Evolutionary conservation across 2,113 vertebrate genomes (phyloP).

Genomic region (Sinocyclocheilus maitianheensis): DNA sequence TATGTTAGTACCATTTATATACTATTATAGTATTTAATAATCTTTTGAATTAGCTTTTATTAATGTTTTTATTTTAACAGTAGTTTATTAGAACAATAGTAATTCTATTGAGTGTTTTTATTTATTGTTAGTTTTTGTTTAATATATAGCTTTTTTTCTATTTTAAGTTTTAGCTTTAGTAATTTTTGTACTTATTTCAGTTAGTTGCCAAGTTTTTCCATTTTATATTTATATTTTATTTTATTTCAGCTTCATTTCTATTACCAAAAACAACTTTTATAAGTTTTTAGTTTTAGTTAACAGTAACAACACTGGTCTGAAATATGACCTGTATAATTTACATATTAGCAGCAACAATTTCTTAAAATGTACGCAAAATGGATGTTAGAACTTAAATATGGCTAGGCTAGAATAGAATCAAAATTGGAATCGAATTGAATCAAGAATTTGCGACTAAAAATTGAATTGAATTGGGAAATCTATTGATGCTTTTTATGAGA

Average conservation of each 20-base stretch:
- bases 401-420: too few species aligned
- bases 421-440: background rate
- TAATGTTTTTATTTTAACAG: too few species aligned
- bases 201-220: background rate
- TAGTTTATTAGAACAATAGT: too few species aligned
- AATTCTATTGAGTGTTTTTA: too few species aligned
- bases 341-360: background rate
- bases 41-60: too few species aligned
- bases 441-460: background rate
- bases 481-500: background rate
- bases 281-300: background rate
- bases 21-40: background rate
- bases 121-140: too few species aligned
- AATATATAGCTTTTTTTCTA: too few species aligned
- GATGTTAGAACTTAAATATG: background rate
- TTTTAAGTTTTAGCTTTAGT: background rate
- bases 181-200: background rate
- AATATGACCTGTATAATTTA: background rate
- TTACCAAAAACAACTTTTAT: background rate
- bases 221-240: background rate
- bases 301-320: background rate
- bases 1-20: background rate
- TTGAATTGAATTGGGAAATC: background rate
- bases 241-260: background rate
- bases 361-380: background rate